Percentiles rank a stretch among this genome's conserved stretches.
phyloP scores from a whole-genome alignment of 2,113 vertebrate genomes.

The Trematomus loennbergii region DNA sequence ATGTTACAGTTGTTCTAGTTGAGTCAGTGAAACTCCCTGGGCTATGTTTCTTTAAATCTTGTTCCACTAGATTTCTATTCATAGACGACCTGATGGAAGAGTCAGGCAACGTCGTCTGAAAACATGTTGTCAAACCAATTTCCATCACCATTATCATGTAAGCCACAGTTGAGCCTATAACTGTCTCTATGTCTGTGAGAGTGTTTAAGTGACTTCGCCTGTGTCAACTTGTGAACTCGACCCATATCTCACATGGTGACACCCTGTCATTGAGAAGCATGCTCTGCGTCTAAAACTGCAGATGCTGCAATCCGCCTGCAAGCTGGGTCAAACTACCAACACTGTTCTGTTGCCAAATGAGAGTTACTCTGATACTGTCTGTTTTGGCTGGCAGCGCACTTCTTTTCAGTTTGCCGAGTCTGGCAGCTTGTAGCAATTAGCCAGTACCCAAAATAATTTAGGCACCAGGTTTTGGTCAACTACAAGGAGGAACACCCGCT shows the following conservation, averaged over 20 bases:
- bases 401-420: constrained; percentile 36
- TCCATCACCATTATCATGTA: constrained; percentile 25
- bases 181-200: constrained; percentile 10
- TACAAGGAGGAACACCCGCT: constrained; percentile 51
- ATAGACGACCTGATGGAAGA: neutral
- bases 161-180: constrained; percentile 49
- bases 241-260: constrained; percentile 56
- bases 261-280: constrained; percentile 53
- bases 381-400: constrained; percentile 49
- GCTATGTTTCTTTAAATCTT: neutral
- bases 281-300: constrained; percentile 60
- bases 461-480: constrained; percentile 39
- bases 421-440: constrained; percentile 61
- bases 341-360: constrained; percentile 54
- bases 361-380: constrained; percentile 57
- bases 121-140: neutral
- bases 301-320: constrained; percentile 65
- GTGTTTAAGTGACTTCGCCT: constrained; percentile 14
- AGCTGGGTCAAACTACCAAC: constrained; percentile 67
- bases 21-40: neutral
- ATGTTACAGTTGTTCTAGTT: constrained; percentile 2
- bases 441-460: constrained; percentile 48
- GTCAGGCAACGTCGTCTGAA: neutral
- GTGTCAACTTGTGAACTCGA: constrained; percentile 61
- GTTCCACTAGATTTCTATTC: neutral